These are phyloP conservation scores for Sogatella furcifera DNA, from an alignment of 1,140 invertebrate genomes.

Conservation along the genomic window DNA sequence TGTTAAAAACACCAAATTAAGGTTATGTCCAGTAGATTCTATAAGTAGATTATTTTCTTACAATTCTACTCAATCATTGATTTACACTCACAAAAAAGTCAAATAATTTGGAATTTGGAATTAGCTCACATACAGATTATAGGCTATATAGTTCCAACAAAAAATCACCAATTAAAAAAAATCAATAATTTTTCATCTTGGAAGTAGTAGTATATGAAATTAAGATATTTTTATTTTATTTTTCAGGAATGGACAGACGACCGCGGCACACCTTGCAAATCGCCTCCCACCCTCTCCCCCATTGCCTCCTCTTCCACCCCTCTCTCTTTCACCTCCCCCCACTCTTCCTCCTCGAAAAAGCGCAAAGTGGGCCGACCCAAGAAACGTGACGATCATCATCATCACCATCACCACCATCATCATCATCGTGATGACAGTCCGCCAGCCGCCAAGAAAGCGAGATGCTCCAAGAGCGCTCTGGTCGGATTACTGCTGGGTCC, in stretches of 20 bases:
- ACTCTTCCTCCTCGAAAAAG: slow-evolving; percentile 48
- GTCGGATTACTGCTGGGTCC: slow-evolving; percentile 47
- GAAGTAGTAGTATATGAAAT: no score
- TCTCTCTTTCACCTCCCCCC: slow-evolving; percentile 3
- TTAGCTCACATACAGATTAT: no score
- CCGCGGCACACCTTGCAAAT: neutral
- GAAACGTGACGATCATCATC: slow-evolving; percentile 45
- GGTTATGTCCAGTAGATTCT: no score
- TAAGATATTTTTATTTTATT: neutral
- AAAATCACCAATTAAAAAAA: no score
- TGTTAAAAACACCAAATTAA: no score
- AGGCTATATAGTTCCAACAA: no score
- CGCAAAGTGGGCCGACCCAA: slow-evolving; percentile 75
- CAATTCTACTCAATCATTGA: no score
- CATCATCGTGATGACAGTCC: slow-evolving; percentile 37
- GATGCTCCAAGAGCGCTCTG: slow-evolving; percentile 48
- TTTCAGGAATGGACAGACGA: slow-evolving; percentile 8
- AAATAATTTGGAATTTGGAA: no score
- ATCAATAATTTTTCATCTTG: no score
- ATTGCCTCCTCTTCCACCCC: neutral
- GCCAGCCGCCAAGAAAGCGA: slow-evolving; percentile 49
- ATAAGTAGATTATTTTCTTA: no score
- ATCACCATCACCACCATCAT: no score
- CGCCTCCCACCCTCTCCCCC: slow-evolving; percentile 11
- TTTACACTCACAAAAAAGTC: no score